Conservation (phyloP, 2,797 vertebrate species). For the Poeciliopsis gracilis region DNA sequence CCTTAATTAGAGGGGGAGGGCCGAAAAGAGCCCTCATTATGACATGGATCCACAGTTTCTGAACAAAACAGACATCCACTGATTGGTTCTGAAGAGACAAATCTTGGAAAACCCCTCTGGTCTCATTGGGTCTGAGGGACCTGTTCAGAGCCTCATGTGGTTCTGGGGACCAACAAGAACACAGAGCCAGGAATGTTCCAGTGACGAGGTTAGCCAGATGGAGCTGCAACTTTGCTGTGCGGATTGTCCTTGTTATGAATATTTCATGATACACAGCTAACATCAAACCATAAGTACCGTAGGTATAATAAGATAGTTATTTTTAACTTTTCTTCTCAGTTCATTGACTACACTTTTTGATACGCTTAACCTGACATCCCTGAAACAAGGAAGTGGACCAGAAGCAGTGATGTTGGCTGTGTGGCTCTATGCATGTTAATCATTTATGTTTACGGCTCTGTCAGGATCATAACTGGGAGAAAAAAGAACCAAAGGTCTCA, state of each 20-base stretch:
- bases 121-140: slow-evolving; percentile 18
- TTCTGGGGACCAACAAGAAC: slow-evolving; percentile 39
- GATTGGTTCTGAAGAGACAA: slow-evolving; percentile 49
- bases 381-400: slow-evolving; percentile 10
- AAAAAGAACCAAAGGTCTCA: slow-evolving; percentile 78
- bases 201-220: slow-evolving; percentile 7
- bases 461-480: slow-evolving; percentile 44
- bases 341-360: slow-evolving; percentile 6
- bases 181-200: slow-evolving; percentile 19
- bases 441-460: slow-evolving; percentile 80
- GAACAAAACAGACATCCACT: slow-evolving; percentile 32
- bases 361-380: neutral
- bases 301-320: neutral
- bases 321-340: neutral
- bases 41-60: slow-evolving; percentile 34
- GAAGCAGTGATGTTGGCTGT: slow-evolving; percentile 26
- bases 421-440: slow-evolving; percentile 68
- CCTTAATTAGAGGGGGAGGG: slow-evolving; percentile 58
- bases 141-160: slow-evolving; percentile 25
- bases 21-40: slow-evolving; percentile 62
- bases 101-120: slow-evolving; percentile 16
- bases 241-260: slow-evolving; percentile 7
- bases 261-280: slow-evolving; percentile 1
- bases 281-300: neutral
- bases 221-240: slow-evolving; percentile 9